Base-by-base conservation (phyloP, 2,113 vertebrate genomes). In the Solenodon paradoxus region DNA sequence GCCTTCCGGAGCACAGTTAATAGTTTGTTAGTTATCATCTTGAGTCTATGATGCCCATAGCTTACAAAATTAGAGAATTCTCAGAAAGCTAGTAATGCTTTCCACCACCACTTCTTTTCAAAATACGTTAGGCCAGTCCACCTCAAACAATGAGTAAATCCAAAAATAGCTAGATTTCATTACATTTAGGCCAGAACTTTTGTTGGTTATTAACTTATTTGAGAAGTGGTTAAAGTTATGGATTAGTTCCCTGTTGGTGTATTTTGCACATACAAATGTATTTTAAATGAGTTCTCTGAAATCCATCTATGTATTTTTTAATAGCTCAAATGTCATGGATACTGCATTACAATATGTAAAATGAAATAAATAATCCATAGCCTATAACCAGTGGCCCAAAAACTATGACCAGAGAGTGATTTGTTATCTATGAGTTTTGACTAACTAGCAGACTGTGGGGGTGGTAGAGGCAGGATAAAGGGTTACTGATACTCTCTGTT, bases 291-390 rank as follows among this genome's bases (percentile, higher is more conserved):
- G 75, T 28, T 42, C 55, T 49, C 51, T 64, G 64, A 72, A 86
- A 71, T 22, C 10, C 51, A 69, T 75, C 57, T 83, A 32, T 79
- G 42, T 71, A 74, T 28, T 88, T 86, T 20, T 74, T 47, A 92
- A 96, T 83, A 95, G 83, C 32, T 57, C 38, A 96, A 49, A 35
- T 64, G 30, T 88, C 86, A 93, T 30, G 78, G 47, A 71, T 68
- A 51, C 38, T 85, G 17, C 15, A 49, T 68, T 86, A 8, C 38
- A 88, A 84, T 96, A 92, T 82, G 45, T 83, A 83, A 95, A 96
- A 92, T 88, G 47, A 95, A 95, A 83, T 82, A 84, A 90, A 57
- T 32, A 77, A 45, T 77, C 13, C 28, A 57, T 81, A 77, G 61
- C 42, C 22, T 92, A 68, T 57, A 90, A 57, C 24, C 10, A 74